phyloP scores from a whole-genome alignment of 2,797 vertebrate genomes.

The Gouania willdenowi region DNA sequence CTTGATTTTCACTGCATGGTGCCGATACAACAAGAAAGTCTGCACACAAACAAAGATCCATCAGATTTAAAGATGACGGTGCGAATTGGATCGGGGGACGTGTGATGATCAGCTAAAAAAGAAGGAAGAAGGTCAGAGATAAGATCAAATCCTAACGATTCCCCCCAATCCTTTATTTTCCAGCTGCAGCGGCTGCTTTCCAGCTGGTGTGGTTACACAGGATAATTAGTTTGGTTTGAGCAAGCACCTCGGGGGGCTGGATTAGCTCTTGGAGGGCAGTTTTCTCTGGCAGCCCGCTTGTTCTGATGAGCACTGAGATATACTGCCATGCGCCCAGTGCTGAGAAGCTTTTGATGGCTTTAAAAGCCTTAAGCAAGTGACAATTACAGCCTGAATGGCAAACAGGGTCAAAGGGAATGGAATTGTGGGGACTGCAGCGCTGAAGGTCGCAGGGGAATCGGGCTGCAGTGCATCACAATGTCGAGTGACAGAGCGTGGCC shows the following conservation, averaged over 20 bases:
- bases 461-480: conserved; percentile 28
- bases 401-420: conserved; percentile 60
- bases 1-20: conserved; percentile 15
- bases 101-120: conserved; percentile 9
- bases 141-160: conserved; percentile 29
- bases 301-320: conserved; percentile 68
- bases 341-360: conserved; percentile 62
- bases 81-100: background rate
- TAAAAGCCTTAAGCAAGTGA: conserved; percentile 65
- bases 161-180: conserved; percentile 34
- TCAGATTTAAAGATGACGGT: conserved; percentile 11
- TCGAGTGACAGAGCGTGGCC: conserved; percentile 11
- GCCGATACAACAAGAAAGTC: conserved; percentile 1
- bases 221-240: conserved; percentile 72
- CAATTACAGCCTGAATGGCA: conserved; percentile 66
- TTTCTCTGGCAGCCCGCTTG: conserved; percentile 50
- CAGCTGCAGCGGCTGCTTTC: conserved; percentile 49
- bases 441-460: conserved; percentile 52
- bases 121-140: conserved; percentile 34
- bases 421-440: conserved; percentile 35
- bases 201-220: conserved; percentile 58
- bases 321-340: conserved; percentile 47
- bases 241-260: conserved; percentile 58
- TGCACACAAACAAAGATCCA: conserved; percentile 17
- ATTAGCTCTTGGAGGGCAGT: conserved; percentile 68